Evolutionary conservation across 2,797 vertebrate species (phyloP), one percentile per base, ranked within the genome.

Genomic region (Psittacula derbiana): DNA sequence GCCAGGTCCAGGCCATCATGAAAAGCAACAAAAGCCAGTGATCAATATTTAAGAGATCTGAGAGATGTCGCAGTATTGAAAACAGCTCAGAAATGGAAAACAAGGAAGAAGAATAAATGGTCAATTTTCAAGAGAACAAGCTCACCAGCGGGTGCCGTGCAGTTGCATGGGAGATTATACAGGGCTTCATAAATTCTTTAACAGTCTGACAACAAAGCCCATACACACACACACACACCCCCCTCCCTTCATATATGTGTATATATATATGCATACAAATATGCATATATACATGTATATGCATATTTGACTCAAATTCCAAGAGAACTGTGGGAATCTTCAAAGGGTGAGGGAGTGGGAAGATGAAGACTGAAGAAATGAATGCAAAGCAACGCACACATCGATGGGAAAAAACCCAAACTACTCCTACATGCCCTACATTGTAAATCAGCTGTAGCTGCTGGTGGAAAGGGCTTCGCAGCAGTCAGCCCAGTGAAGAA

Each of bases 341-440:
- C 55, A 57, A 44, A 84, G 58, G 40, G 25, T 58, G 31, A 71
- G n/a, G n/a, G 47, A 95, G 72, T 64, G 31, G 92, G 69, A 92
- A 62, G 74, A 55, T 44, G 41, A 83, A 86, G 55, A 66, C 80
- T 90, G 80, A 55, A 79, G 88, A 60, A 88, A 74, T 60, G 70
- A 80, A 76, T 76, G 83, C 83, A 95, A 81, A 86, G 80, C 71
- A 94, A 80, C 3, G 7, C 60, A 73, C 20, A 28, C 13, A 64
- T 31, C 3, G 6, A 33, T 60, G 74, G 71, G 76, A 92, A 82
- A 73, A 74, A 41, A 31, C 47, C 79, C 91, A 87, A 88, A 92
- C 50, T 31, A 86, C 81, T 92, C 71, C 88, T 76, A 82, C 81
- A 70, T 4, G 47, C 36, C 83, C 78, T 82, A 55, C 43, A 49